Conservation (phyloP, 2,113 vertebrate genomes). For the Ceyx margarethae region DNA sequence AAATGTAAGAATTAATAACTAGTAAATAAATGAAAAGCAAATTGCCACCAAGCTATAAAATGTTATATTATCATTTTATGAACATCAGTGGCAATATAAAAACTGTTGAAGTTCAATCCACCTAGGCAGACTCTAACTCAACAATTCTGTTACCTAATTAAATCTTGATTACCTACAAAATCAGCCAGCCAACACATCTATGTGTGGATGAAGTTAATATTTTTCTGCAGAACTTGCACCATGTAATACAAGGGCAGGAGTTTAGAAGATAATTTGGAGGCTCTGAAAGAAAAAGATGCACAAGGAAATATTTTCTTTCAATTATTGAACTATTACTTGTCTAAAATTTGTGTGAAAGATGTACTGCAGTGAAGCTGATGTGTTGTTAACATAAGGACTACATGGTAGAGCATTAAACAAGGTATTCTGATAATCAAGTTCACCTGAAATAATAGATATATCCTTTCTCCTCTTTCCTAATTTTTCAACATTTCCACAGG, state of each 20-base stretch:
- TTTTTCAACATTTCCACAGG: not conserved
- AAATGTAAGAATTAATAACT: constrained; percentile 8
- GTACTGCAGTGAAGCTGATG: not conserved
- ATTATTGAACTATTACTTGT: not conserved
- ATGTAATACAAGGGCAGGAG: not conserved
- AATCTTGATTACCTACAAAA: not conserved
- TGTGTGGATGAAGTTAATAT: not conserved
- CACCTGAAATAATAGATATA: not conserved
- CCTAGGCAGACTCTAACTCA: not conserved
- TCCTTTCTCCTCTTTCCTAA: not conserved
- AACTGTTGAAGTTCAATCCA: not conserved
- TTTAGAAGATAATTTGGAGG: not conserved
- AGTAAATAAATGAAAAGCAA: not conserved
- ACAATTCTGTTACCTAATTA: constrained; percentile 1
- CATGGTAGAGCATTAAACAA: not conserved
- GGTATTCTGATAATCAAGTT: not conserved
- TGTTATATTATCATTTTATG: not conserved
- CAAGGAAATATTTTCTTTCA: not conserved
- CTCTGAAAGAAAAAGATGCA: not conserved
- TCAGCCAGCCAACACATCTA: not conserved
- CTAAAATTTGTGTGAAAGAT: not conserved
- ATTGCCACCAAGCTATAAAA: constrained; percentile 26
- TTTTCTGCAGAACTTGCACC: not conserved
- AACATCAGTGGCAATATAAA: not conserved
- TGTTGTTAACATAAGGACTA: not conserved